Base-by-base conservation (phyloP, 2,888 invertebrate species). In the Drosophila paranaensis region DNA sequence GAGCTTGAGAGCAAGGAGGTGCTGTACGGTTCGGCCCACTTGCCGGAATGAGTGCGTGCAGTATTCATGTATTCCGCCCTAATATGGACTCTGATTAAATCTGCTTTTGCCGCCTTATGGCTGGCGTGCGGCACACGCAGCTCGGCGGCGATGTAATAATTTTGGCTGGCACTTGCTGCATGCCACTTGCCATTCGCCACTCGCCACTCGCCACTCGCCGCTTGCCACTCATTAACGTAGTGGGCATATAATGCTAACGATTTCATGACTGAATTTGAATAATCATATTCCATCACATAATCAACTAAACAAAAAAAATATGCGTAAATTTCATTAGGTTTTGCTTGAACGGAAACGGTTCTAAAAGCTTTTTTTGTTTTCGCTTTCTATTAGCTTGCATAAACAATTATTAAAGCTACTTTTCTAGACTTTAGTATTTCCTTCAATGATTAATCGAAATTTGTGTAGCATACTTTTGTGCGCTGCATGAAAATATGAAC, bases 41-140 rank as follows among this genome's bases (percentile, higher is more conserved):
- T 58, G 50, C 42, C n/a, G 30, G 5, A 20, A 16, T 8, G n/a
- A 55, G 55, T 51, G 68, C 57, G 39, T 65, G 53, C 54, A 37
- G 42, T 54, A 55, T 50, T 66, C 45, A 68, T 63, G 56, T 74
- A 55, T 42, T 30, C 54, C 53, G 54, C 72, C 75, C 68, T 81
- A 63, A 78, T 68, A 74, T 64, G 68, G 33, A 4, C 33, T 48
- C 6, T 62, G 64, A 77, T 77, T 60, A 65, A 73, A 65, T 77
- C 69, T 40, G 6, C n/a, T 16, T 56, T 33, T 11, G n/a, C 48
- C 48, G 63, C 48, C 61, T 57, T 72, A 57, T 57, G 66, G 48
- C 53, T 53, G 66, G 63, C 46, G 55, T 58, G 68, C 46, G 61
- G 56, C 70, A 43, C 67, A 66, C 40, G 54, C 55, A 56, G 54